Base-by-base conservation (phyloP, 1,140 invertebrate species). In the Papilio xuthus region DNA sequence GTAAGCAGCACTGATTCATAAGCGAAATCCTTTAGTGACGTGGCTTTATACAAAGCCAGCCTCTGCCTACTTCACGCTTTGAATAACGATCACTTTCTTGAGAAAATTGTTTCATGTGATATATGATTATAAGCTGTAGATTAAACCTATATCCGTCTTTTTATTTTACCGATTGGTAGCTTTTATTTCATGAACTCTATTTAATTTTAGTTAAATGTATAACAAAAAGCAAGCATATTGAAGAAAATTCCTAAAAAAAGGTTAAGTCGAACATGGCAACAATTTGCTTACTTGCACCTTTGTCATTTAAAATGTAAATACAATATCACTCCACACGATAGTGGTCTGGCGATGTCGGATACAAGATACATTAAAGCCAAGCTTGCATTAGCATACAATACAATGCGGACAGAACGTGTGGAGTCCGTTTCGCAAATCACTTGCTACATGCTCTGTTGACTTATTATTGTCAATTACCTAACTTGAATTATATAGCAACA, bases 1-100 rank as follows among this genome's bases (percentile, higher is more conserved):
- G 82, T 80, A 81, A 82, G 71, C 47, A 71, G 23, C 44, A 69
- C 77, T 82, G 81, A 81, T 82, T 84, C 81, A 84, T 82, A 84
- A 77, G 56, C 77, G 80, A 83, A 83, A 83, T 81, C 80, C 82
- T 83, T 78, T 42, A 78, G 74, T 70, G 74, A 73, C 73, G 63
- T 77, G 56, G 63, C 71, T 73, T 73, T 73, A 50, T 47, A 73
- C 42, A 73, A 73, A 73, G 37, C 42, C 41, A 23, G 42, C 13
- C 37, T 26, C 50, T 47, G 69, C 69, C 32, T 41, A 26, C 71
- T 20, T 47, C 42, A 47, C 13, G 23, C 42, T 73, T 73, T 47
- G 42, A 73, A 72, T 72, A 70, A 37, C 67, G 67, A 41, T 70
- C 32, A 41, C 18, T 70, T 70, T 20, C 67, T 70, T 70, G 23